These are phyloP conservation scores for Pachyramphus minor DNA, from an alignment of 2,113 vertebrate genomes.

Conservation along the genomic window DNA sequence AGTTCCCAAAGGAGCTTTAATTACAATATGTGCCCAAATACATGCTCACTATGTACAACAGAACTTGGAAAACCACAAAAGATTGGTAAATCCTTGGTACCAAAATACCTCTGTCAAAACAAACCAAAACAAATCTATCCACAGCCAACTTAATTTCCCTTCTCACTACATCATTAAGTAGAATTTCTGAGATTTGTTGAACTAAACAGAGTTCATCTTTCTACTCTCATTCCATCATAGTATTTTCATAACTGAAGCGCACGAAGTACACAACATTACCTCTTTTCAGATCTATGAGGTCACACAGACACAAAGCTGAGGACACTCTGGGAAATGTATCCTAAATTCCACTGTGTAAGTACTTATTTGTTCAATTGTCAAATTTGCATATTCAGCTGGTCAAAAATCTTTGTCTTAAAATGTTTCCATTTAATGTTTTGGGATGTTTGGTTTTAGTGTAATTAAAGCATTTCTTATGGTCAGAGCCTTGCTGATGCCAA, in stretches of 20 bases:
- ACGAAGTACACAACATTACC: not conserved
- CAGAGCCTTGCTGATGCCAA: slow-evolving; percentile 44
- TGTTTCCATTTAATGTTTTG: not conserved
- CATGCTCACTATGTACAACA: not conserved
- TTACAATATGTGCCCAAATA: not conserved
- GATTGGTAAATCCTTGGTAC: not conserved
- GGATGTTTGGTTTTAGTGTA: not conserved
- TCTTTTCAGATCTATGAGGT: not conserved
- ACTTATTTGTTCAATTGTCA: not conserved
- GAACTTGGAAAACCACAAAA: not conserved
- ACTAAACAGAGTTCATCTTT: not conserved
- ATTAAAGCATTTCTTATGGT: slow-evolving; percentile 29
- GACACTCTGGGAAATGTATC: not conserved
- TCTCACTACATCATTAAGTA: not conserved
- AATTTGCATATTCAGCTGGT: not conserved
- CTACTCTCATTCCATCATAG: not conserved
- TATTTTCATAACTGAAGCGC: not conserved
- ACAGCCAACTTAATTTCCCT: not conserved
- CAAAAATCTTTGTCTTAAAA: not conserved
- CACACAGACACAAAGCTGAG: not conserved
- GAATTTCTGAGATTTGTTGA: not conserved
- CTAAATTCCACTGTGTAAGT: not conserved
- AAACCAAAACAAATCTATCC: not conserved
- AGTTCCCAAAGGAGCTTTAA: not conserved
- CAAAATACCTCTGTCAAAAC: not conserved